Conservation (phyloP, 2,888 invertebrate genomes). For the Aelia acuminata region DNA sequence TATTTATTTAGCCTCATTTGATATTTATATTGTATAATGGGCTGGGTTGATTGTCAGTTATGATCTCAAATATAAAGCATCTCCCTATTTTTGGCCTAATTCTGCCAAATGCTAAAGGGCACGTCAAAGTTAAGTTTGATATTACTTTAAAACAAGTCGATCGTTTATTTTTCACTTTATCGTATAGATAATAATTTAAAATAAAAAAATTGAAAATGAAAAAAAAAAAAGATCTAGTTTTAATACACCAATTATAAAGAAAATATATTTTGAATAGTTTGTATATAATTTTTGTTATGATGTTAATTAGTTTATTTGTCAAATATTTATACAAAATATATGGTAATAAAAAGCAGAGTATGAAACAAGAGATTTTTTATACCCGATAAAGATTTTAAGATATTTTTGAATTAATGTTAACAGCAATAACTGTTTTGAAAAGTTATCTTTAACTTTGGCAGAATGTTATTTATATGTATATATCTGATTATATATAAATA, state of each 20-base stretch:
- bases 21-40: conserved; percentile 50
- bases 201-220: neutral
- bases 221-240: conserved; percentile 51
- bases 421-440: conserved; percentile 58
- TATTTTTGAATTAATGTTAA: conserved; percentile 55
- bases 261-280: conserved; percentile 58
- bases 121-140: conserved; percentile 26
- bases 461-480: conserved; percentile 57
- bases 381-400: conserved; percentile 53
- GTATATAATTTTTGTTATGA: conserved; percentile 58
- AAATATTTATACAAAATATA: conserved; percentile 57
- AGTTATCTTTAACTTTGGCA: conserved; percentile 54
- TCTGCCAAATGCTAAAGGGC: conserved; percentile 57
- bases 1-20: conserved; percentile 33
- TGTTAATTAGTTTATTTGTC: conserved; percentile 58
- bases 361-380: conserved; percentile 57
- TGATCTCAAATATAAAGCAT: conserved; percentile 52
- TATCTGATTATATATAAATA: conserved; percentile 51
- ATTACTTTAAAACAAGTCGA: neutral
- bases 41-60: conserved; percentile 58
- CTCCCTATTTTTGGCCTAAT: conserved; percentile 58
- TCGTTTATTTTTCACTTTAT: conserved; percentile 46
- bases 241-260: conserved; percentile 56
- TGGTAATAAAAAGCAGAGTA: conserved; percentile 25
- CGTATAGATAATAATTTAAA: conserved; percentile 14